Conservation (phyloP, 2,888 invertebrate species). For the Matsumyia berberina region DNA sequence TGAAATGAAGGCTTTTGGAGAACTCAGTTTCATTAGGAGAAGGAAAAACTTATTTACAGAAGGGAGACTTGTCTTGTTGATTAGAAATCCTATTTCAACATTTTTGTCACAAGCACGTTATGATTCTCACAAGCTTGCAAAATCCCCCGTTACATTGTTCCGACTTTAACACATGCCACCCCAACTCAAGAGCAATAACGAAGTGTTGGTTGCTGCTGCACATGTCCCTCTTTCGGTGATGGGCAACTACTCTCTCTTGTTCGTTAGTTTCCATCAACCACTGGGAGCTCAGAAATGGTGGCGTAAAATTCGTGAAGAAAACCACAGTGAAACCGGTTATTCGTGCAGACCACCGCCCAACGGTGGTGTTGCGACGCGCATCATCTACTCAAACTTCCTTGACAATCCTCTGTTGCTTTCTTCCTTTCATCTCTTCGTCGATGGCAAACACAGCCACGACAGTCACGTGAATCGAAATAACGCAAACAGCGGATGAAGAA, state of each 20-base stretch:
- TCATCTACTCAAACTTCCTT: constrained; percentile 16
- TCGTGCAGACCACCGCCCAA: constrained; percentile 29
- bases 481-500: neutral
- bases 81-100: neutral
- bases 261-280: constrained; percentile 35
- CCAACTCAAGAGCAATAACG: neutral
- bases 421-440: neutral
- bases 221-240: constrained; percentile 8
- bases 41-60: neutral
- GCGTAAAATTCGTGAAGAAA: neutral
- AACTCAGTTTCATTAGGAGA: constrained; percentile 1
- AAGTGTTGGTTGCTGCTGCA: neutral
- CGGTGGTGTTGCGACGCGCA: neutral
- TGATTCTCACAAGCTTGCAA: neutral
- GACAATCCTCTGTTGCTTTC: constrained; percentile 7
- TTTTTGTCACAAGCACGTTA: neutral
- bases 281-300: constrained; percentile 54
- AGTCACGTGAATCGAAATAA: neutral
- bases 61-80: neutral
- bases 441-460: neutral
- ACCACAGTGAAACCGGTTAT: constrained; percentile 49
- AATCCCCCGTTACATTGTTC: neutral
- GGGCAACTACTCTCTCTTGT: constrained; percentile 36
- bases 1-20: neutral
- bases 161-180: neutral